Conservation (phyloP, 2,797 vertebrate genomes). For the Triplophysa yarkandensis region DNA sequence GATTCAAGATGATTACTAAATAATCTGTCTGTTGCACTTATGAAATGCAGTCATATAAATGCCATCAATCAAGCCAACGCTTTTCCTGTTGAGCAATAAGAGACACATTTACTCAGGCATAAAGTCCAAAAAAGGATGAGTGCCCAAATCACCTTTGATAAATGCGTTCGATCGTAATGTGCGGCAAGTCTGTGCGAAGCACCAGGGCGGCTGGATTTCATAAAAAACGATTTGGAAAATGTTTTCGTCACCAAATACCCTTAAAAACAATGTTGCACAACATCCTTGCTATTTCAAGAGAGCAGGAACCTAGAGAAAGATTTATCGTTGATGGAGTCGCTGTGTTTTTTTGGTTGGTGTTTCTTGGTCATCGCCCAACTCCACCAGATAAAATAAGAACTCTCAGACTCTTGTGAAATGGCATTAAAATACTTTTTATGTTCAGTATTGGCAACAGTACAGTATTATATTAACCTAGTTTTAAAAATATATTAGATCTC, state of each 20-base stretch:
- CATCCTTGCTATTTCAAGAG: background rate
- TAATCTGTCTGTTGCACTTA: constrained; percentile 10
- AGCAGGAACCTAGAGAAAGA: background rate
- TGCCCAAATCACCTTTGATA: background rate
- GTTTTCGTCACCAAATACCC: background rate
- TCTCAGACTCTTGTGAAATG: background rate
- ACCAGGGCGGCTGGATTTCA: background rate
- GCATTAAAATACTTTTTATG: background rate
- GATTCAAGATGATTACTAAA: background rate
- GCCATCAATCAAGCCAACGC: background rate
- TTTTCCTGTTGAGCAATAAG: constrained; percentile 9
- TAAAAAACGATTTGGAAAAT: background rate
- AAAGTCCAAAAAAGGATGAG: background rate
- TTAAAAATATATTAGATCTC: too few species aligned
- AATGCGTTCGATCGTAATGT: background rate
- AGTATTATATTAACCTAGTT: too few species aligned
- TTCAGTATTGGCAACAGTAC: too few species aligned
- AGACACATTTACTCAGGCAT: background rate
- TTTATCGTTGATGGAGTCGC: background rate
- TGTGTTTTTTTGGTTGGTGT: background rate
- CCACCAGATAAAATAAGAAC: background rate
- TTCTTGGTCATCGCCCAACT: background rate
- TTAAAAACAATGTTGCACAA: background rate
- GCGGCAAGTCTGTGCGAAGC: background rate
- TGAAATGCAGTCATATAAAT: constrained; percentile 13